Percentiles rank a stretch among this genome's conserved stretches.
phyloP scores from a whole-genome alignment of 2,888 invertebrate genomes.

The Drosophila merina region DNA sequence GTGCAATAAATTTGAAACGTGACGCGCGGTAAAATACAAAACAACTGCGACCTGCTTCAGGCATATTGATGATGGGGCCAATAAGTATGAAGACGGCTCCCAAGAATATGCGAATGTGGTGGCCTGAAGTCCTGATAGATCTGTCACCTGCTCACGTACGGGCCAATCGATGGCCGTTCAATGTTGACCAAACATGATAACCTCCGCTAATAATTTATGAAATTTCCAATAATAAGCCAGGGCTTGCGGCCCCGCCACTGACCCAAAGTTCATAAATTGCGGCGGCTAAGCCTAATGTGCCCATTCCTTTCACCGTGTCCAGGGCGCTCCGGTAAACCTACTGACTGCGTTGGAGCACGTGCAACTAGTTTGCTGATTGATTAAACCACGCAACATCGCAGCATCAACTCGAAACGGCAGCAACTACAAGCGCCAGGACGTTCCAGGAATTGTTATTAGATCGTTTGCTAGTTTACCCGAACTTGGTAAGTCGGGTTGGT shows the following conservation, averaged over 20 bases:
- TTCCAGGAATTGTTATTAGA: slow-evolving; percentile 75
- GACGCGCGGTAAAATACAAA: slow-evolving; percentile 56
- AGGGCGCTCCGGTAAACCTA: slow-evolving; percentile 3
- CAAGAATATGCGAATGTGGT: slow-evolving; percentile 26
- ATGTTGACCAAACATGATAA: slow-evolving; percentile 52
- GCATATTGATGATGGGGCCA: slow-evolving; percentile 66
- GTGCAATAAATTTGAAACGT: slow-evolving; percentile 78
- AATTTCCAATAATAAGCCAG: slow-evolving; percentile 56
- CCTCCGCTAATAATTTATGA: slow-evolving; percentile 63
- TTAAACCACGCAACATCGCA: slow-evolving; percentile 66
- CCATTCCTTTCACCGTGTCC: slow-evolving; percentile 11
- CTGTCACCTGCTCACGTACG: slow-evolving; percentile 75
- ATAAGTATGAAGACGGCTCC: slow-evolving; percentile 43
- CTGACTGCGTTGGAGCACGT: slow-evolving; percentile 48
- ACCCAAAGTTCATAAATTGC: slow-evolving; percentile 64
- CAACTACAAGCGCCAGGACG: slow-evolving; percentile 43
- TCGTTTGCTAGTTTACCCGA: slow-evolving; percentile 63
- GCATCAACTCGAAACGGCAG: slow-evolving; percentile 40
- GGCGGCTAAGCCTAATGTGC: slow-evolving; percentile 34
- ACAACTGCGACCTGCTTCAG: slow-evolving; percentile 53
- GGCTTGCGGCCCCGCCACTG: slow-evolving; percentile 38
- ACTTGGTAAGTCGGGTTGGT: slow-evolving; percentile 34
- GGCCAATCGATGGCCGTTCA: slow-evolving; percentile 7
- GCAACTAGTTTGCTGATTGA: slow-evolving; percentile 71
- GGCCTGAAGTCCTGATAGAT: slow-evolving; percentile 64